phyloP scores from a whole-genome alignment of 2,797 vertebrate species.

The Cottoperca gobio region DNA sequence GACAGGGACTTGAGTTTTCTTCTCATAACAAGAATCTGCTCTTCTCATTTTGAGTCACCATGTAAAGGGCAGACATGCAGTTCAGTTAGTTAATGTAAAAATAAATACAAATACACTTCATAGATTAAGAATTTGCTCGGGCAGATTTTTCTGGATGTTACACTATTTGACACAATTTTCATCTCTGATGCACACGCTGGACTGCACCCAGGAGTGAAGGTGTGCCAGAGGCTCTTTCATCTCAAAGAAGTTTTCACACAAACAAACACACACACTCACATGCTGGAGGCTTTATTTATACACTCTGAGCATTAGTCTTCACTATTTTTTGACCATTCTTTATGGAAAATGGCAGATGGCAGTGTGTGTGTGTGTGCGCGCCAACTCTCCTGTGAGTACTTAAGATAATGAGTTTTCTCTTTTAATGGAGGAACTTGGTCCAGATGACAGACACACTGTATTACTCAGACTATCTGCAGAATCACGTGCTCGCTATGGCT shows the following conservation, averaged over 20 bases:
- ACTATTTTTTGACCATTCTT: conserved; percentile 51
- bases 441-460: too few species aligned
- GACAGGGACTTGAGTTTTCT: conserved; percentile 17
- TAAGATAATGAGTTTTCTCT: conserved; percentile 74
- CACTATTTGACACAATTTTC: conserved; percentile 32
- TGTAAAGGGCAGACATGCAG: not conserved
- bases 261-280: conserved; percentile 43
- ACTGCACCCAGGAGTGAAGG: conserved; percentile 67
- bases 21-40: conserved; percentile 3
- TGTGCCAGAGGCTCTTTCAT: conserved; percentile 74
- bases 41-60: not conserved
- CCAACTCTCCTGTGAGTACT: conserved; percentile 70
- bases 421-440: conserved; percentile 62
- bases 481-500: conserved; percentile 28
- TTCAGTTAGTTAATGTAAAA: conserved; percentile 5
- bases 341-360: conserved; percentile 49
- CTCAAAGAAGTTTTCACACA: conserved; percentile 41
- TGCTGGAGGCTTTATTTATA: conserved; percentile 23
- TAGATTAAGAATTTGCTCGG: conserved; percentile 10
- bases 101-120: not conserved
- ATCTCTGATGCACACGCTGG: conserved; percentile 72
- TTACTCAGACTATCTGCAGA: conserved; percentile 20
- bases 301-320: conserved; percentile 35
- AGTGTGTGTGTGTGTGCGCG: conserved; percentile 25
- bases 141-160: conserved; percentile 16